A percentile compares a stretch with the other conserved stretches of the same genome.
These are phyloP conservation scores for Catagonus wagneri DNA, from an alignment of 2,113 vertebrate genomes.

Conservation along the genomic window DNA sequence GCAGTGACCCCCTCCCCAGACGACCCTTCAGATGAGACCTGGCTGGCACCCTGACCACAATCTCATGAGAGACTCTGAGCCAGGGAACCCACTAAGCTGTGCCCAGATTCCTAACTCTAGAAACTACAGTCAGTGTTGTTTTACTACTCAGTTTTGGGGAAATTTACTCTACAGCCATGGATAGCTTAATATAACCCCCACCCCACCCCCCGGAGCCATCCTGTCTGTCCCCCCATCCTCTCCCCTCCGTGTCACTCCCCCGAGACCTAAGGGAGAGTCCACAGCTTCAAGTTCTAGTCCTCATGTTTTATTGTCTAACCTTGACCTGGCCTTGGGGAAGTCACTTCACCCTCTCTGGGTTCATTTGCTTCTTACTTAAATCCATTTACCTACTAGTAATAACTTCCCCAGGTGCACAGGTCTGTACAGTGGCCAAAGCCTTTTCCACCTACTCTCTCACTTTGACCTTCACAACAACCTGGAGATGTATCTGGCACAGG, in stretches of 20 bases:
- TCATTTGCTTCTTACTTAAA: not conserved
- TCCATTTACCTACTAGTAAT: not conserved
- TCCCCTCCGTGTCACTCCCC: not conserved
- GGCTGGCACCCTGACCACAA: no score
- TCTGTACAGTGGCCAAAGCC: no score
- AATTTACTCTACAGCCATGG: not conserved
- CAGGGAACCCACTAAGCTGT: not conserved
- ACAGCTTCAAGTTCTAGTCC: no score
- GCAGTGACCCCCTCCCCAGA: no score
- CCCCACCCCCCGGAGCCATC: no score
- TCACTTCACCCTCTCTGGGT: not conserved
- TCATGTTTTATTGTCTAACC: no score
- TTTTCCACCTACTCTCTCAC: no score
- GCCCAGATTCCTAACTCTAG: not conserved
- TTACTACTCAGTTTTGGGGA: not conserved
- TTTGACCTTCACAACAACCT: not conserved
- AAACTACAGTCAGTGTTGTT: not conserved
- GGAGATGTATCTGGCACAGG: not conserved
- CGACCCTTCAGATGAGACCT: not conserved
- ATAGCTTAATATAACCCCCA: no score
- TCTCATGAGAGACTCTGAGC: not conserved
- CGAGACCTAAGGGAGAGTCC: not conserved
- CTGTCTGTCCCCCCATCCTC: fast-evolving
- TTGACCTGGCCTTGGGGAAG: not conserved
- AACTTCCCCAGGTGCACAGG: not conserved